Conservation (phyloP, 1,140 invertebrate genomes). For the Galleria mellonella region DNA sequence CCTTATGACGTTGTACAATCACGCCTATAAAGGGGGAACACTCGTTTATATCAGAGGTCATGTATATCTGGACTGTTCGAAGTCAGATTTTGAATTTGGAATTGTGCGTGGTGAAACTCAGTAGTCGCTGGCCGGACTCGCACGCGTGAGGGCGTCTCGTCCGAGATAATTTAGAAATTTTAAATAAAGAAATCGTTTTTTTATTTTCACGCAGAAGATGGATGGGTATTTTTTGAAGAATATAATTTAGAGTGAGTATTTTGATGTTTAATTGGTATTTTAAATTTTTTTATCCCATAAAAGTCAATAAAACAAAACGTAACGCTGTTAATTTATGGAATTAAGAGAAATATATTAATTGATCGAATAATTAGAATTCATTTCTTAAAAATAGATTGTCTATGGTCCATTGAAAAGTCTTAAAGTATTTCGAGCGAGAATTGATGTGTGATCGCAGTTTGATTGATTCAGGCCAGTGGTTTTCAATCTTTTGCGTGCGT, state of each 20-base stretch:
- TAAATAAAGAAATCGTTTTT: slow-evolving; percentile 3
- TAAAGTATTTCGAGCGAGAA: too few relatives aligned
- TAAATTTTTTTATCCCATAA: too few relatives aligned
- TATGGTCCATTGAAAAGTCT: too few relatives aligned
- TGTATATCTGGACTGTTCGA: slow-evolving; percentile 25
- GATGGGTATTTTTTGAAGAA: slow-evolving; percentile 4
- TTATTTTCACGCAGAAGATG: slow-evolving; percentile 22
- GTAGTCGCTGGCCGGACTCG: slow-evolving; percentile 28
- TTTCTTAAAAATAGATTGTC: too few relatives aligned
- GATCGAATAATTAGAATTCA: too few relatives aligned
- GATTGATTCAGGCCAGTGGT: too few relatives aligned
- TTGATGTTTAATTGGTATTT: not conserved
- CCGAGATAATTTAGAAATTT: not conserved
- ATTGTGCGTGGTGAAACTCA: slow-evolving; percentile 18
- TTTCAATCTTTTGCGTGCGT: too few relatives aligned
- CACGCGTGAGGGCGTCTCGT: not conserved
- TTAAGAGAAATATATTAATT: too few relatives aligned
- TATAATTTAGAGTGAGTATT: slow-evolving; percentile 40
- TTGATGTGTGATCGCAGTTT: too few relatives aligned
- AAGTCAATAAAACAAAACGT: too few relatives aligned
- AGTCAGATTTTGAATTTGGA: slow-evolving; percentile 29
- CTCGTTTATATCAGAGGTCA: slow-evolving; percentile 32
- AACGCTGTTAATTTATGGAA: too few relatives aligned
- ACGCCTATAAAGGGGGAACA: slow-evolving; percentile 24
- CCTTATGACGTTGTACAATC: slow-evolving; percentile 8